Percentiles rank a stretch among this genome's conserved stretches.
Evolutionary conservation across 2,888 invertebrate species (phyloP).

Genomic region (Salpingus planirostris): DNA sequence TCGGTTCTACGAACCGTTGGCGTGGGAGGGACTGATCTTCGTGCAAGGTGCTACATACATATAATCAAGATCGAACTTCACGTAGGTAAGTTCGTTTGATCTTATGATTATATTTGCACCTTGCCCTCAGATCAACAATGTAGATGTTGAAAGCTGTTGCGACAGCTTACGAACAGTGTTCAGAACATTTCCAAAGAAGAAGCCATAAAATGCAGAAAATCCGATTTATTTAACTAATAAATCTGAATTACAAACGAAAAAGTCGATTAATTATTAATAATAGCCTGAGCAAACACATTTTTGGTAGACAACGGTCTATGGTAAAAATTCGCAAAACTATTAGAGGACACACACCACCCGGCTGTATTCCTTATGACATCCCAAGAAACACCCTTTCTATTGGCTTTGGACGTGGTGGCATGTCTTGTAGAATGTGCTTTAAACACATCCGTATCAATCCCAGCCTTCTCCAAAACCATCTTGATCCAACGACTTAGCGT

Average conservation of each 20-base stretch:
- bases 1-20: background rate
- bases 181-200: background rate
- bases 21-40: conserved; percentile 2
- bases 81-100: conserved; percentile 11
- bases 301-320: background rate
- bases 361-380: conserved; percentile 16
- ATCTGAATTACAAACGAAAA: background rate
- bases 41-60: conserved; percentile 4
- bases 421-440: conserved; percentile 19
- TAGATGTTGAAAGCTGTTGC: conserved; percentile 7
- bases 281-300: background rate
- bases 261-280: background rate
- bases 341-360: conserved; percentile 16
- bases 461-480: conserved; percentile 3
- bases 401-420: conserved; percentile 20
- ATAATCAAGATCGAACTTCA: conserved; percentile 13
- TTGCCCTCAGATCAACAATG: conserved; percentile 6
- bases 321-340: conserved; percentile 16
- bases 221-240: background rate
- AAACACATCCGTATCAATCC: conserved; percentile 15
- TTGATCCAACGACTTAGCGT: background rate
- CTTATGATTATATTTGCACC: conserved; percentile 11
- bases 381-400: conserved; percentile 12
- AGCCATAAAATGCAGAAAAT: too few species aligned
- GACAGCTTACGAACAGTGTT: background rate